Base-by-base conservation (phyloP, 2,888 invertebrate species). In the Scrobipalpa costella region DNA sequence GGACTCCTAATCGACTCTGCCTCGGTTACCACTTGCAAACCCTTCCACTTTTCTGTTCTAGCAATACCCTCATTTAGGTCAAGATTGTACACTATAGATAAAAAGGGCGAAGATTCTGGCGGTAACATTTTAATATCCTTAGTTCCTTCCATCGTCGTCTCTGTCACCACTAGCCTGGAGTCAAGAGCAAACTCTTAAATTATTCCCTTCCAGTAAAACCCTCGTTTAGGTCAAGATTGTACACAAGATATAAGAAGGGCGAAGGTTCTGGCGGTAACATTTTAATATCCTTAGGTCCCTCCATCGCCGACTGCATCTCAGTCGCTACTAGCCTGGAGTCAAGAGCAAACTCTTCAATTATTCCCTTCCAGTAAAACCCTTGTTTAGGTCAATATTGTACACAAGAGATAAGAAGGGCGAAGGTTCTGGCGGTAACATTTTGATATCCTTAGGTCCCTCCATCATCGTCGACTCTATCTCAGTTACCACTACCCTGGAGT, bases 211-310 rank as follows among this genome's bases (percentile, higher is more conserved):
- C 17, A 19, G 50, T 11, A 40, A n/a, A 17, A 9, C 21, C 9
- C 11, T 0, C 11, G 11, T 11, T 19, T 19, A 21, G 50, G 50
- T 50, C 50, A 50, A 50, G 50, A 50, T 50, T 17, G 19, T 11
- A 21, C 19, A 19, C 50, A 21, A 11, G 55, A 55, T 33, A 55
- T 55, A 57, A 38, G 57, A 38, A 57, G 47, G 60, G 33, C 67
- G 59, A 34, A 33, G 55, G 55, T 58, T 65, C 60, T 65, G 34
- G 38, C 44, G 64, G 64, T 65, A 72, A 77, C 79, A 81, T 83
- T 81, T 86, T 81, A 83, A 86, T 85, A 84, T 80, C 76, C 79
- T 75, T 69, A 71, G 73, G 80, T 78, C 77, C n/a, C n/a, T n/a
- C n/a, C n/a, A n/a, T n/a, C n/a, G n/a, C n/a, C n/a, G n/a, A n/a